Evolutionary conservation across 2,113 vertebrate species (phyloP).

Genomic region (Rhinogobius similis): DNA sequence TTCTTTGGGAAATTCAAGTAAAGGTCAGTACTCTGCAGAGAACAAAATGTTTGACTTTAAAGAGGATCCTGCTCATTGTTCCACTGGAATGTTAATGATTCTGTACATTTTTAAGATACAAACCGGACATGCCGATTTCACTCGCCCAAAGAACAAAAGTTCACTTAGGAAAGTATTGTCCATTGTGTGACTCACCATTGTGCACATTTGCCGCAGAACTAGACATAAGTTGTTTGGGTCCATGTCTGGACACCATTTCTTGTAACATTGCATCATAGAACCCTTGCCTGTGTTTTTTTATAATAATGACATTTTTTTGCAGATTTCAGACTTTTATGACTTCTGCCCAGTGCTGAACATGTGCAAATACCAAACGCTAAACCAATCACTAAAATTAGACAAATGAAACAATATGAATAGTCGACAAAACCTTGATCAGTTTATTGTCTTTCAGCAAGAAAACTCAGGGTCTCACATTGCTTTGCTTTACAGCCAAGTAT

Average conservation of each 20-base stretch:
- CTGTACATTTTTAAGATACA: conserved; percentile 2
- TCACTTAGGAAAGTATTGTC: neutral
- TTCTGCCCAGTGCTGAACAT: neutral
- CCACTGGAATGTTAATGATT: neutral
- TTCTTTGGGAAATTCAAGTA: neutral
- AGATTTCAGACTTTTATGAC: neutral
- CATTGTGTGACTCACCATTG: neutral
- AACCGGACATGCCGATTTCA: neutral
- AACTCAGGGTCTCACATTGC: conserved; percentile 76
- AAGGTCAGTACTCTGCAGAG: neutral
- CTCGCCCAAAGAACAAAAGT: neutral
- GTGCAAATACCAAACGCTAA: no score
- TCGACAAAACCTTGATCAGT: conserved; percentile 77
- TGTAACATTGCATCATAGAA: neutral
- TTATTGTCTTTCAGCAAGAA: conserved; percentile 79
- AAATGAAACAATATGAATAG: conserved; percentile 16
- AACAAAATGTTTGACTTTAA: neutral
- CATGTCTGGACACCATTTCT: neutral
- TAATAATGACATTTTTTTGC: neutral
- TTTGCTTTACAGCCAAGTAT: conserved; percentile 61
- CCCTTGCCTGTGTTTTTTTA: neutral
- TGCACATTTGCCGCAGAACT: neutral
- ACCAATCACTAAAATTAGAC: neutral
- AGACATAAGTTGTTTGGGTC: neutral
- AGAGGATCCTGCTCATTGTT: neutral